Base-by-base conservation (phyloP, 1,140 invertebrate genomes). In the Cheumatopsyche charites region DNA sequence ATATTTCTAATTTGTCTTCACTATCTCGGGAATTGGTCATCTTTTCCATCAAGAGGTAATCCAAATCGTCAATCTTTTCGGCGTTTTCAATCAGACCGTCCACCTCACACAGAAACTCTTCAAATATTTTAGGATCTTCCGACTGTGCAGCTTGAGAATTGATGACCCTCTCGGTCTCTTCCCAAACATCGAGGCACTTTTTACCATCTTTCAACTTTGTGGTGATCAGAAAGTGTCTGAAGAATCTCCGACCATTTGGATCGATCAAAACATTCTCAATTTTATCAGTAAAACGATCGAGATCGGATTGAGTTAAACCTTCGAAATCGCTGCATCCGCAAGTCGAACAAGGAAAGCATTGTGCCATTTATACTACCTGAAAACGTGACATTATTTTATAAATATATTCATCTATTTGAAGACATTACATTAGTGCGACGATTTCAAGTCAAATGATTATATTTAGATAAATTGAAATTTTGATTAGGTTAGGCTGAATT, bases 241-340 rank as follows among this genome's bases (percentile, higher is more conserved):
- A 84, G 9, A 83, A 73, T 19, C 79, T 77, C 62, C 80, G 78
- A 1, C 83, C 83, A 66, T 81, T 84, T 63, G 82, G 81, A 73
- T 84, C 80, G 43, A 79, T 81, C 23, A 85, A 75, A 26, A 84
- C 81, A 79, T 85, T 84, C 75, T 84, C 82, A 63, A 85, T 81
- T 78, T 80, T 83, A 69, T 85, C 83, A 7, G 83, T 85, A 74
- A 79, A 85, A 11, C 83, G 79, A 73, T 85, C 82, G 71, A 84
- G 80, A 74, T 85, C 83, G 3, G 81, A 78, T 76, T 81, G 82
- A 25, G 80, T 82, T 70, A 84, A 73, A 43, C 79, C 80, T 78
- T 82, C 80, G 21, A 78, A 78, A 73, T 81, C 79, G 73, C 81
- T 80, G 76, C 81, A 84, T 65, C 82, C 80, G 77, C 82, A 84